A percentile compares a stretch with the other conserved stretches of the same genome.
Evolutionary conservation across 2,888 invertebrate species (phyloP).

Genomic region (Drosophila vallismaia): DNA sequence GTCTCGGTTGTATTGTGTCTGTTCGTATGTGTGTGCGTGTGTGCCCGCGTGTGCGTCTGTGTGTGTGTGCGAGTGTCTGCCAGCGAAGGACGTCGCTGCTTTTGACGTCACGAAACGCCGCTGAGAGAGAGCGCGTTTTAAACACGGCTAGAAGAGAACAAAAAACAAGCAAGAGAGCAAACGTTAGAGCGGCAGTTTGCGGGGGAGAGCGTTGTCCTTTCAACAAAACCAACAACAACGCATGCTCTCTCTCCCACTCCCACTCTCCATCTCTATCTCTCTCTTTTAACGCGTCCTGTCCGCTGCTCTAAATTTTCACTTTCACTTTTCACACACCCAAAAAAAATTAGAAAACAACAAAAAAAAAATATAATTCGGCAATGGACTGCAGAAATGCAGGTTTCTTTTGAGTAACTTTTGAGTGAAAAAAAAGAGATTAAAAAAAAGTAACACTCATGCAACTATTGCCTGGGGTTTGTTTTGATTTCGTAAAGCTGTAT

Average conservation of each 20-base stretch:
- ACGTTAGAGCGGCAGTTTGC: slow-evolving; percentile 13
- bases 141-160: slow-evolving; percentile 18
- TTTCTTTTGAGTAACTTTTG: not conserved
- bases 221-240: slow-evolving; percentile 32
- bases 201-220: slow-evolving; percentile 29
- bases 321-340: slow-evolving; percentile 82
- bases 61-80: slow-evolving; percentile 45
- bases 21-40: slow-evolving; percentile 13
- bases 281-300: slow-evolving; percentile 34
- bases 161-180: slow-evolving; percentile 11
- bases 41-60: slow-evolving; percentile 25
- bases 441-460: slow-evolving; percentile 6
- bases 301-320: slow-evolving; percentile 81
- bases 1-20: slow-evolving; percentile 31
- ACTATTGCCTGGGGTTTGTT: slow-evolving; percentile 24
- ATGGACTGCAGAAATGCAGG: slow-evolving; percentile 33
- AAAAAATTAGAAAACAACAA: slow-evolving; percentile 54
- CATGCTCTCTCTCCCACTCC: slow-evolving; percentile 43
- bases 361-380: slow-evolving; percentile 12
- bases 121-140: slow-evolving; percentile 16
- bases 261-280: slow-evolving; percentile 9
- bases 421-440: not conserved
- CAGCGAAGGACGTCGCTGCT: slow-evolving; percentile 47
- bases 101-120: slow-evolving; percentile 66
- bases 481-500: not conserved